phyloP scores from a whole-genome alignment of 2,888 invertebrate genomes.

The Leptopilina drosophilae region DNA sequence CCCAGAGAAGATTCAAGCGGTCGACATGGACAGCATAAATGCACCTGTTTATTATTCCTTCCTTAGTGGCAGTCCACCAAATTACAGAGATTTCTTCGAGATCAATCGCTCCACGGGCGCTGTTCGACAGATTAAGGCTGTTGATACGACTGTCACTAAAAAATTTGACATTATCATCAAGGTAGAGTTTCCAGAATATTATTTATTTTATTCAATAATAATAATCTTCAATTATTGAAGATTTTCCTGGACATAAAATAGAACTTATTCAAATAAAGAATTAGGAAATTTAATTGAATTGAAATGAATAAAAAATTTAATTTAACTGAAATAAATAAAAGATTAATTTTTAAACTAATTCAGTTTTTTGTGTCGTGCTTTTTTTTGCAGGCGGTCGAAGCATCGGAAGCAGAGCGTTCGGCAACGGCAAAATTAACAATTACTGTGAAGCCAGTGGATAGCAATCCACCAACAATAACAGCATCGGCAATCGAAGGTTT shows the following conservation, averaged over 20 bases:
- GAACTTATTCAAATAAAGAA: background rate
- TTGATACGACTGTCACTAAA: slow-evolving; percentile 88
- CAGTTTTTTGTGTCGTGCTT: background rate
- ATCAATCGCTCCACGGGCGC: slow-evolving; percentile 89
- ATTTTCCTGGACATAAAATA: background rate
- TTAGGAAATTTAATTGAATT: no score
- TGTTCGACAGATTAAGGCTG: slow-evolving; percentile 87
- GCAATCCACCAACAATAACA: slow-evolving; percentile 88
- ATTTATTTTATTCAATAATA: background rate
- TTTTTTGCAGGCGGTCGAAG: slow-evolving; percentile 86
- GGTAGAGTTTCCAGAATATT: slow-evolving; percentile 75
- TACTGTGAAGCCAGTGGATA: slow-evolving; percentile 90
- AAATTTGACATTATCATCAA: slow-evolving; percentile 89
- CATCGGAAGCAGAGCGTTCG: slow-evolving; percentile 86
- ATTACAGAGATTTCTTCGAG: slow-evolving; percentile 88
- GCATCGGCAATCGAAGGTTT: slow-evolving; percentile 86
- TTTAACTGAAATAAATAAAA: no score
- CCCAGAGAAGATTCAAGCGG: slow-evolving; percentile 93
- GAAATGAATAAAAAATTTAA: no score
- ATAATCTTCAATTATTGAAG: no score
- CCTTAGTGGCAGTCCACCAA: slow-evolving; percentile 87
- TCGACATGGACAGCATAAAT: slow-evolving; percentile 93
- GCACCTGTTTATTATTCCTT: slow-evolving; percentile 90
- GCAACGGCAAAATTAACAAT: slow-evolving; percentile 90
- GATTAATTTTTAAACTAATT: no score